Evolutionary conservation across 1,140 invertebrate species (phyloP).

Genomic region (Amphibalanus amphitrite): DNA sequence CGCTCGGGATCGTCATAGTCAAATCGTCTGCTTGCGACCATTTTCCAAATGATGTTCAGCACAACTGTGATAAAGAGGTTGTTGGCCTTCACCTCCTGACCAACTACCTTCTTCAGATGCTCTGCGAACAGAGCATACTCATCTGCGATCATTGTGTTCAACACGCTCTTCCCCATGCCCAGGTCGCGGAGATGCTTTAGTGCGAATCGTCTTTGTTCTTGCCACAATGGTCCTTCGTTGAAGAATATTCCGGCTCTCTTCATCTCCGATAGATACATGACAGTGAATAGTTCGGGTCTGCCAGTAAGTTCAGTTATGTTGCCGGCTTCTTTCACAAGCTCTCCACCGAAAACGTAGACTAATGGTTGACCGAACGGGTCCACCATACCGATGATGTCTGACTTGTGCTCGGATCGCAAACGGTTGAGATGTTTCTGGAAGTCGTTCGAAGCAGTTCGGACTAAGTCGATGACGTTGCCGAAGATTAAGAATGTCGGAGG

Average conservation of each 20-base stretch:
- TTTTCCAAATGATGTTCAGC: constrained; percentile 67
- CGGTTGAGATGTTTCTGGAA: not conserved
- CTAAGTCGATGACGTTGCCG: not conserved
- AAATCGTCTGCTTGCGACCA: constrained; percentile 58
- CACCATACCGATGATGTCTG: not conserved
- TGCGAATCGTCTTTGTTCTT: constrained; percentile 10
- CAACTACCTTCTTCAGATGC: constrained; percentile 5
- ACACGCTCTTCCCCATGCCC: constrained; percentile 55
- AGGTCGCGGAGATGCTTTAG: constrained; percentile 23
- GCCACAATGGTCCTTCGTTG: constrained; percentile 7
- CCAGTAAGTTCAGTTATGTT: not conserved
- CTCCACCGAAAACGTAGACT: not conserved
- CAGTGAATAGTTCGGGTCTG: not conserved
- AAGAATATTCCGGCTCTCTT: constrained; percentile 7
- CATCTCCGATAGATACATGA: not conserved
- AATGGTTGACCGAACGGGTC: not conserved
- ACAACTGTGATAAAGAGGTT: constrained; percentile 32
- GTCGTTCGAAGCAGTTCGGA: not conserved
- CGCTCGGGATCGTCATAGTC: constrained; percentile 37
- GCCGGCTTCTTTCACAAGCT: not conserved
- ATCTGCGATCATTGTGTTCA: constrained; percentile 48
- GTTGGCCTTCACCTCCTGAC: constrained; percentile 8
- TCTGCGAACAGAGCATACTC: constrained; percentile 39
- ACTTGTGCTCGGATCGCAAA: not conserved
- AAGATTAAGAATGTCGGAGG: not conserved